Evolutionary conservation across 2,113 vertebrate species (phyloP).

Genomic region (Alces alces): DNA sequence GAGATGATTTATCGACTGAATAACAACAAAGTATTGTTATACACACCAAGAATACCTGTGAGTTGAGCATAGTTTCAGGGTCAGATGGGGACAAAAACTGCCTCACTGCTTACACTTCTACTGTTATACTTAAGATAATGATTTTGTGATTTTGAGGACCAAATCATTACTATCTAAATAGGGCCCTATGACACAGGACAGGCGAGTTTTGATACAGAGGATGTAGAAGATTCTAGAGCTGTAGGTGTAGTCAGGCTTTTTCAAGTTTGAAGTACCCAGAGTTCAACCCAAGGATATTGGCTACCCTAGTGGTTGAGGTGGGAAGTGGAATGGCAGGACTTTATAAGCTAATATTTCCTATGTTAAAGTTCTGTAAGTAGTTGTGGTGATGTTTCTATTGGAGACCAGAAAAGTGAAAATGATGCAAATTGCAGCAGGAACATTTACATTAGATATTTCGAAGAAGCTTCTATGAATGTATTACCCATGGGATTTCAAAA

Average conservation of each 20-base stretch:
- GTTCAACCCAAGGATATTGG: neutral
- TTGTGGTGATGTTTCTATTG: neutral
- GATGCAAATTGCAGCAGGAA: neutral
- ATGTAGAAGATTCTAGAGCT: neutral
- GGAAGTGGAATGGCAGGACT: neutral
- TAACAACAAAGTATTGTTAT: neutral
- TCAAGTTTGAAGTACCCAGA: neutral
- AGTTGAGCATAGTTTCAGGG: neutral
- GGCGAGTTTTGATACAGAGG: neutral
- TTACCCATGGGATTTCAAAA: neutral
- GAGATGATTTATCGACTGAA: neutral
- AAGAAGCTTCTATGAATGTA: neutral
- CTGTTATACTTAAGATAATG: neutral
- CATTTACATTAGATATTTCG: neutral
- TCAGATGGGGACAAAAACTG: neutral
- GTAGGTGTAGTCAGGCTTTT: neutral
- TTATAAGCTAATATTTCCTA: neutral
- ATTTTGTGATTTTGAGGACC: neutral
- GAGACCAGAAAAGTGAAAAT: neutral
- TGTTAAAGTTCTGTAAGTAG: neutral
- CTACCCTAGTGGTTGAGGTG: neutral
- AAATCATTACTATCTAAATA: neutral
- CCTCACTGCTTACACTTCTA: neutral
- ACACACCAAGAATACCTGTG: neutral
- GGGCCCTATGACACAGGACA: neutral